A percentile compares a stretch with the other conserved stretches of the same genome.
phyloP scores from a whole-genome alignment of 92 coral and sea anemone species.

The Umimayanthus chanpuru region DNA sequence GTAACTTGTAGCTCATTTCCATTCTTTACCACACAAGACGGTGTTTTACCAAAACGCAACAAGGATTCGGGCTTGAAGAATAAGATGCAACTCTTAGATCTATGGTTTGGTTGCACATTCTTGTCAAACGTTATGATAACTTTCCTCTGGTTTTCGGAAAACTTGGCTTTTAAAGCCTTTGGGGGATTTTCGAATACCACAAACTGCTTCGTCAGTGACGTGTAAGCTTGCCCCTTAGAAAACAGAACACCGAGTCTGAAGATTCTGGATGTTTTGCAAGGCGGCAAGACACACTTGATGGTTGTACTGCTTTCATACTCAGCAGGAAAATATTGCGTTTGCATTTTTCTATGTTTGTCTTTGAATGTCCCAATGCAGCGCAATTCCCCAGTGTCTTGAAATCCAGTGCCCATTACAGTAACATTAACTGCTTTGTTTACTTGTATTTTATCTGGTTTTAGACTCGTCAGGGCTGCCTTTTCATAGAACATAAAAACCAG shows the following conservation, averaged over 20 bases:
- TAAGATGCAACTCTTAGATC: background rate
- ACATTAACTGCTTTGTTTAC: background rate
- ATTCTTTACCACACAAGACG: background rate
- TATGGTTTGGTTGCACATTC: background rate
- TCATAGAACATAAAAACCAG: background rate
- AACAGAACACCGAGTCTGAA: background rate
- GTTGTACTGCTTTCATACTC: background rate
- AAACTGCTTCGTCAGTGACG: background rate
- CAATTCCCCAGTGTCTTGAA: conserved; percentile 20
- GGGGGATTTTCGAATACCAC: background rate
- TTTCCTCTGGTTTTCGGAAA: background rate
- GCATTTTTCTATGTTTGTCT: background rate
- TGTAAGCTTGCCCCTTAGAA: background rate
- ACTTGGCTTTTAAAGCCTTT: background rate
- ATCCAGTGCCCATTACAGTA: background rate
- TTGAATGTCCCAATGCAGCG: conserved; percentile 3
- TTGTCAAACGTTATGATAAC: background rate
- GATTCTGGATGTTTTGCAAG: background rate
- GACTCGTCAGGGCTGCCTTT: background rate
- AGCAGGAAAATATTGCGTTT: background rate
- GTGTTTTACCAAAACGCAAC: background rate
- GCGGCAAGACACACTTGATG: background rate
- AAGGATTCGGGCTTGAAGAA: conserved; percentile 1
- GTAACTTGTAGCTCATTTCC: background rate
- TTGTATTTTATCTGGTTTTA: background rate